Evolutionary conservation across 1,140 invertebrate genomes (phyloP).

Genomic region (Mamestra configurata): DNA sequence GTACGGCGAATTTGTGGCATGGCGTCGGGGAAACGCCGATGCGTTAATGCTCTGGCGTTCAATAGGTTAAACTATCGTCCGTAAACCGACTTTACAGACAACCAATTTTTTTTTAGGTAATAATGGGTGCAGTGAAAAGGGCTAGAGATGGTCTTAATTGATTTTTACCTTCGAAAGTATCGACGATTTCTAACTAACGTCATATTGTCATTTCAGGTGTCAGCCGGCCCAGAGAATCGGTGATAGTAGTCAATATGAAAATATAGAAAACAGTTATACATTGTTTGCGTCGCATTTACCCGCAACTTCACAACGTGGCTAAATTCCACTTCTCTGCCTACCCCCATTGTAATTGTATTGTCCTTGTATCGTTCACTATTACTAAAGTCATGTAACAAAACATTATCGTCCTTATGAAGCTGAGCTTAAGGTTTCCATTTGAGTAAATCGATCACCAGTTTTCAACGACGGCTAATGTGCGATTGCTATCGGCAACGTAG

Average conservation of each 20-base stretch:
- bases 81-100: too few species aligned
- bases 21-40: too few species aligned
- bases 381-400: neutral
- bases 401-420: neutral
- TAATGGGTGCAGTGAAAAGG: too few species aligned
- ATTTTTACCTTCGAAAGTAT: neutral
- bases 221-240: slow-evolving; percentile 18
- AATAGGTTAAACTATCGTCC: too few species aligned
- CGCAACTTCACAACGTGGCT: neutral
- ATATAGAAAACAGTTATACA: slow-evolving; percentile 49
- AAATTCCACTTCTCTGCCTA: neutral
- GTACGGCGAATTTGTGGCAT: too few species aligned
- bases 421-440: neutral
- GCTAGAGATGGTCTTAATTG: too few species aligned
- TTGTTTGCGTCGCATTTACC: slow-evolving; percentile 63
- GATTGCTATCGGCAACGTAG: too few species aligned
- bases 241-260: slow-evolving; percentile 35
- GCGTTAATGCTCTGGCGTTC: too few species aligned
- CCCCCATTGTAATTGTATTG: slow-evolving; percentile 2
- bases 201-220: slow-evolving; percentile 4
- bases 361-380: neutral
- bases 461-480: neutral
- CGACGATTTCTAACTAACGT: neutral
- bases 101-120: too few species aligned
- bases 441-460: neutral